Evolutionary conservation across 2,113 vertebrate species (phyloP).

Genomic region (Accipiter virgatus): DNA sequence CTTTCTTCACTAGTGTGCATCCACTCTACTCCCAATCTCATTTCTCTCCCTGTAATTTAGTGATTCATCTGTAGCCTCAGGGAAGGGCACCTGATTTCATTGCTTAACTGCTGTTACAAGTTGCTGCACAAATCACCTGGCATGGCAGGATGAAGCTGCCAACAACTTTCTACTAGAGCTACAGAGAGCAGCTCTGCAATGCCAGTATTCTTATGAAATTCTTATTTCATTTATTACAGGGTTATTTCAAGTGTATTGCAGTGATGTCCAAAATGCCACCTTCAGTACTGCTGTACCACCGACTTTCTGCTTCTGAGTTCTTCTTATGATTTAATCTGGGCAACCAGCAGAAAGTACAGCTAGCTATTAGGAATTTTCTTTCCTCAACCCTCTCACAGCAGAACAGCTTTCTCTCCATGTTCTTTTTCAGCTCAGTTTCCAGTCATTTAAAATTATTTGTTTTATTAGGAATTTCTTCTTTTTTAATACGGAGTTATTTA

Average conservation of each 20-base stretch:
- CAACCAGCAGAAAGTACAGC: neutral
- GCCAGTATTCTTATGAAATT: neutral
- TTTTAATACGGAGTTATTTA: neutral
- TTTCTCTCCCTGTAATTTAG: neutral
- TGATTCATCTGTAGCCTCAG: conserved; percentile 32
- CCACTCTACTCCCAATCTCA: neutral
- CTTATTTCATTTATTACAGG: neutral
- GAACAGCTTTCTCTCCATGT: neutral
- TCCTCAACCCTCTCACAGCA: neutral
- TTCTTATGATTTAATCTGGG: neutral
- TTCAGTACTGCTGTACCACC: neutral
- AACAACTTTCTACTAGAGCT: neutral
- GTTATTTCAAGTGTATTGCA: neutral
- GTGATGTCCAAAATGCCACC: neutral
- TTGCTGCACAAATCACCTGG: conserved; percentile 51
- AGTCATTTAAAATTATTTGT: neutral
- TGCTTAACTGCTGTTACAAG: conserved; percentile 56
- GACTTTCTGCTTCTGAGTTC: neutral
- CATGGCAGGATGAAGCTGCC: neutral
- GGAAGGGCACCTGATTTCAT: conserved; percentile 49
- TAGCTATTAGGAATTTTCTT: neutral
- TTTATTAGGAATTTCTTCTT: neutral
- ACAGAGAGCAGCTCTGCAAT: neutral
- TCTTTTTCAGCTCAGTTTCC: neutral
- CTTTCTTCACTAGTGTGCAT: neutral